These are phyloP conservation scores for Eustalomyia histrio DNA, from an alignment of 2,888 invertebrate genomes.

Conservation along the genomic window DNA sequence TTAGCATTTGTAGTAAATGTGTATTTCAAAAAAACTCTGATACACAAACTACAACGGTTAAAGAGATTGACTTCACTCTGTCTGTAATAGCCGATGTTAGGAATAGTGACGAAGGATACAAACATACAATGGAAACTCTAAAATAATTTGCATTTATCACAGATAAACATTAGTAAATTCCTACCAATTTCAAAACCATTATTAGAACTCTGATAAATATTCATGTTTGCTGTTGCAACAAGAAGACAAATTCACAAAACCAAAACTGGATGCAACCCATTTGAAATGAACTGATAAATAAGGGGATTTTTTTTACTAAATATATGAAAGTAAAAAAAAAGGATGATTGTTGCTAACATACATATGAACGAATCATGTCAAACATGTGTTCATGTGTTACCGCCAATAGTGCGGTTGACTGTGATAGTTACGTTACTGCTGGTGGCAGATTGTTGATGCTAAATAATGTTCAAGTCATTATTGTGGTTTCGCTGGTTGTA, in stretches of 20 bases:
- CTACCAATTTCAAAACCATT: constrained; percentile 65
- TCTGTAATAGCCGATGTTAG: background rate
- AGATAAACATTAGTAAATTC: constrained; percentile 58
- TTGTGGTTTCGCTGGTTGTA: constrained; percentile 52
- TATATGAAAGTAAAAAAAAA: background rate
- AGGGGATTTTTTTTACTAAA: background rate
- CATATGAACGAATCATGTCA: constrained; percentile 56
- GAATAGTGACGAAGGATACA: background rate
- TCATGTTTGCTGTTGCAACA: constrained; percentile 27
- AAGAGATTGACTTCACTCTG: constrained; percentile 1
- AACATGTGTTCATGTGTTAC: constrained; percentile 51
- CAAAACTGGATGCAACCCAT: background rate
- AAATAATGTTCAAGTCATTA: constrained; percentile 58
- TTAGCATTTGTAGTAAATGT: background rate
- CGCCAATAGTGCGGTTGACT: constrained; percentile 60
- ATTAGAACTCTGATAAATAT: constrained; percentile 58
- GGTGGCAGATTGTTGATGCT: constrained; percentile 24
- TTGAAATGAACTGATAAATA: background rate
- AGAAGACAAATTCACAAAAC: constrained; percentile 15
- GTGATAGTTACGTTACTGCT: constrained; percentile 15
- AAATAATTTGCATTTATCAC: constrained; percentile 57
- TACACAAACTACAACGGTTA: constrained; percentile 18
- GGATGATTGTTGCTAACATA: constrained; percentile 31
- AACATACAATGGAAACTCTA: constrained; percentile 10
- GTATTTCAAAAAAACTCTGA: constrained; percentile 1